Base-by-base conservation (phyloP, 2,888 invertebrate species). In the Leptura quadrifasciata region DNA sequence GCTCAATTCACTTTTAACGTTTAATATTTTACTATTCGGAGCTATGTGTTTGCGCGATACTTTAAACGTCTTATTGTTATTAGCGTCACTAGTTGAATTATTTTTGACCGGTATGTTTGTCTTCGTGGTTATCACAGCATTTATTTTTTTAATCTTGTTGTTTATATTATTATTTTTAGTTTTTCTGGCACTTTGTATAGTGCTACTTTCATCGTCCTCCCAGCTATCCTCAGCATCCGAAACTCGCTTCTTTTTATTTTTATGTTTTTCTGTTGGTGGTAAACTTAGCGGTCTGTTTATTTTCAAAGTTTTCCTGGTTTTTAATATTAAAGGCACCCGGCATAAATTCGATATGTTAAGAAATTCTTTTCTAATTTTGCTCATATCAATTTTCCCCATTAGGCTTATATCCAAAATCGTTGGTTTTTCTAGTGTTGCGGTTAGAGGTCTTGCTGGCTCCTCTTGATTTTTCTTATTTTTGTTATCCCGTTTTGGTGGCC, bases 401-500 rank as follows among this genome's bases (percentile, higher is more conserved):
- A 91, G 87, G 55, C 89, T 86, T 0, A 91, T 90, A 82, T 92
- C 90, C 70, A 92, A 86, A 4, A 92, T 87, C 54, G 89, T 88
- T 0, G 92, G 92, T 60, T 89, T 90, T 57, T 91, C 91, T 72
- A 93, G 85, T 15, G 91, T 92, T 1, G 92, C 92, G 0, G 92
- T 93, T 65, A 90, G 86, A 0, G 92, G 92, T 12, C 92, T 84
- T n/a, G 79, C 77, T 4, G 81, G 80, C 21, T 85, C 82, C 52
- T 83, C 81, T 4, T 82, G 73, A 35, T 81, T 82, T 24, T 76
- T 76, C 76, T 81, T 79, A 76, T 77, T 21, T 76, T 84, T 84
- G 24, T 76, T 75, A 21, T 82, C 80, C 9, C 76, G 52, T 75
- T 84, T 86, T 4, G 84, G 78, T 1, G 86, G 85, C 86, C 88